phyloP scores from a whole-genome alignment of 2,888 invertebrate genomes.

The Matsumyia berberina region DNA sequence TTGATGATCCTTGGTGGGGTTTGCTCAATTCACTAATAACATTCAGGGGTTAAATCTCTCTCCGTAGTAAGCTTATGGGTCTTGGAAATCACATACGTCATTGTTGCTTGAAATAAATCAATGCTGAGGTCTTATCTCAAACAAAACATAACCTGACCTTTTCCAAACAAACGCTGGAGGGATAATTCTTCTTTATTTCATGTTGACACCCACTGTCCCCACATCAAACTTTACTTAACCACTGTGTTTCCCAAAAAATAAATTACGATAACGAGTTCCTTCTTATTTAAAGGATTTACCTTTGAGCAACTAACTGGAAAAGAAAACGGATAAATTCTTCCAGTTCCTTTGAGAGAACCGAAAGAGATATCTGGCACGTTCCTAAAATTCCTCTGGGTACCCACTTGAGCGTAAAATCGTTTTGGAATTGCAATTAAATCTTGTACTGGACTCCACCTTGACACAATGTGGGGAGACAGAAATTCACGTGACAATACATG shows the following conservation, averaged over 20 bases:
- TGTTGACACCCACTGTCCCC: no score
- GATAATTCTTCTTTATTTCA: no score
- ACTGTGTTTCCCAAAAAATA: not conserved
- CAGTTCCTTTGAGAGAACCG: not conserved
- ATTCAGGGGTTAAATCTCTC: no score
- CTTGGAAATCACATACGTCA: no score
- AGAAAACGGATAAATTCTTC: not conserved
- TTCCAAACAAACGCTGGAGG: no score
- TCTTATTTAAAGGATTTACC: slow-evolving; percentile 8
- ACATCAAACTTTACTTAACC: not conserved
- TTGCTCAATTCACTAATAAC: no score
- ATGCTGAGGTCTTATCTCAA: no score
- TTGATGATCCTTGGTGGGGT: no score
- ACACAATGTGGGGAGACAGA: not conserved
- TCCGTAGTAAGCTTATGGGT: no score
- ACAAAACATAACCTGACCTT: no score
- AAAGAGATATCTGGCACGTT: not conserved
- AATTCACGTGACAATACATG: not conserved
- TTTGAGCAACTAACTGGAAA: not conserved
- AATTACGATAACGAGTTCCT: not conserved
- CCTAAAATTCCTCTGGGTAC: not conserved
- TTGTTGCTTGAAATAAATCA: no score
- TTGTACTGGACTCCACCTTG: not conserved
- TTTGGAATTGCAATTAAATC: slow-evolving; percentile 10
- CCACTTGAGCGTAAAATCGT: slow-evolving; percentile 10